A percentile compares a stretch with the other conserved stretches of the same genome.
These are phyloP conservation scores for chimpanzee (Pan troglodytes) DNA, from an alignment of 2,113 vertebrate genomes.

Conservation along the genomic window NHGRI_mPanTro3-v2.1_pri NC_072403.2:177729001-177729500, in stretches of 20 bases:
- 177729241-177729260: not conserved
- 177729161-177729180: constrained; percentile 46
- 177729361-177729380: not conserved
- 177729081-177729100: constrained; percentile 1
- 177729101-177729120: not conserved
- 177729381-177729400: not conserved
- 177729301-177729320: not conserved
- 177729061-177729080: not conserved
- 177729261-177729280: not conserved
- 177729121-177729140: constrained; percentile 2
- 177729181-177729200: constrained; percentile 46
- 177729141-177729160: constrained; percentile 51
- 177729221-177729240: not conserved
- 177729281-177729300: not conserved
- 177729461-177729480: not conserved
- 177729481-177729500: accelerated
- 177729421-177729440: not conserved
- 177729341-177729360: not conserved
- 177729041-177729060: not conserved
- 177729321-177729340: not conserved
- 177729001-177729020: too few relatives aligned
- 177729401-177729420: not conserved
- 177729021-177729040: not conserved
- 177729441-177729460: accelerated
- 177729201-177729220: constrained; percentile 47